Base-by-base conservation (phyloP, 2,113 vertebrate genomes). In the Regulus satrapa region DNA sequence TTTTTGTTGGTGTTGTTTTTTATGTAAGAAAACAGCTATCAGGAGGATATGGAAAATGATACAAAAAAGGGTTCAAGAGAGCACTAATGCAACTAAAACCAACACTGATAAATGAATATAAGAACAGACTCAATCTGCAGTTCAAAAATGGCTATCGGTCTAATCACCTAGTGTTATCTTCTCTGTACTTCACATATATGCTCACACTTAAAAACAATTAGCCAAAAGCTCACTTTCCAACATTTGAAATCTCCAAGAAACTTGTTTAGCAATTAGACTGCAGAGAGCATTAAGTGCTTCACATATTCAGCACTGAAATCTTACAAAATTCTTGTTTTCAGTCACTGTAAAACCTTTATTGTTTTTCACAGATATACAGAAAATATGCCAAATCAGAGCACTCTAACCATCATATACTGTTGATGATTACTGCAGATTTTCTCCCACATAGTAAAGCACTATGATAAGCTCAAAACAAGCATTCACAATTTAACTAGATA, bases 331-430 rank as follows among this genome's bases (percentile, higher is more conserved):
- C 23, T 54, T 38, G 2, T 1, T 31, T 64, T 31, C 8, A 2
- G 3, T 5, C 20, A 45, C 18, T 32, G 7, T 83, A 64, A 79
- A 88, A 61, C 9, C 6, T 49, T 71, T 2, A 7, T 11, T 32
- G 1, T 25, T 88, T 54, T 81, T 85, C 32, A 3, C 6, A 79
- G 26, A 72, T 79, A 59, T 9, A 38, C 14, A 36, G 7, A 12
- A 89, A 80, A 83, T 43, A 51, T 29, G 8, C 12, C 13, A 20
- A 69, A 61, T 26, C 11, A 18, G 7, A 85, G 10, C 16, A 63
- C 5, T 38, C 24, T 54, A 58, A 56, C 21, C 1, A 0, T 13
- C 34, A 14, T 38, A 38, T 31, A 26, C 1, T 14, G 4, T n/a
- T 67, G 52, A 43, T 55, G 71, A 40, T 61, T 64, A 51, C 45